Base-by-base conservation (phyloP, 1,140 invertebrate genomes). In the Bursaphelenchus mucronatus region DNA sequence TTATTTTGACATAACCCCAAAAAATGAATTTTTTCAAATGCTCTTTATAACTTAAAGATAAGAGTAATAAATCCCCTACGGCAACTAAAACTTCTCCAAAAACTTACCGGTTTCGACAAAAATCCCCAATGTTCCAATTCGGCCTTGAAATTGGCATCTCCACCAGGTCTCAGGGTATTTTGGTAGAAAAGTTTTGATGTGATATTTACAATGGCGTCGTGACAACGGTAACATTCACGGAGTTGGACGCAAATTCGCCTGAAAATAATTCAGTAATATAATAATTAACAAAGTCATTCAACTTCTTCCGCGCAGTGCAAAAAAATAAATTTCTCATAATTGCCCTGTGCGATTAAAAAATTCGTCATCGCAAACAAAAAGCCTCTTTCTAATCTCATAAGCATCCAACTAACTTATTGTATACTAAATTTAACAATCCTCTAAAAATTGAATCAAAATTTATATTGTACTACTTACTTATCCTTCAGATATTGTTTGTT, bases 131-230 rank as follows among this genome's bases (percentile, higher is more conserved):
- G 13, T 17, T 15, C 13, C 19, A 59, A 59, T 17, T 39, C 40
- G 41, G 41, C 57, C 11, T 11, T n/a, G 11, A 39, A 44, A 1
- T 39, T 39, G 1, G 15, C 40, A 39, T 30, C 30, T 17, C 40
- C 19, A 15, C 19, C 11, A 1, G 11, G 13, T 30, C 30, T 30
- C 46, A 59, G 41, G 21, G 13, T 11, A 45, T 43, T 59, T 13
- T 13, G 11, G 57, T 59, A 59, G 57, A 59, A 59, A 13, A 59
- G 11, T 39, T 43, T 11, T 1, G 57, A 59, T n/a, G 57, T 19
- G 40, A 59, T 59, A 3, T 17, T 1, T 19, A 59, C 19, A 50
- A 59, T 59, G 21, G 57, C 13, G 13, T 13, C 15, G 40, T 59
- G 57, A 9, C 57, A 59, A 44, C 57, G 57, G 40, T 57, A 59